Percentiles rank a stretch among this genome's conserved stretches.
phyloP scores from a whole-genome alignment of 1,140 invertebrate genomes.

The Scaptodrosophila lebanonensis region DNA sequence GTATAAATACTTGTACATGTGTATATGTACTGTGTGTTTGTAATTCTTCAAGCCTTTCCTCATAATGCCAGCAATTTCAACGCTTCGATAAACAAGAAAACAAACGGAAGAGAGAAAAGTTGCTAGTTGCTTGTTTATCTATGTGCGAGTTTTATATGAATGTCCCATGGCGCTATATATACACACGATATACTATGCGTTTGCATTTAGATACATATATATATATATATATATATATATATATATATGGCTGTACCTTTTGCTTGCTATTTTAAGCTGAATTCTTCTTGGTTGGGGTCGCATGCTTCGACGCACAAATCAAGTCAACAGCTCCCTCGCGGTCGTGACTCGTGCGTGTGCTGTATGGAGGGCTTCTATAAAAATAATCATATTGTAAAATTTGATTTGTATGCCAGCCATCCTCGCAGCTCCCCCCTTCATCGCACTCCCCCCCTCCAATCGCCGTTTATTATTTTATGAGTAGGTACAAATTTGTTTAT shows the following conservation, averaged over 20 bases:
- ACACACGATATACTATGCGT: slow-evolving; percentile 25
- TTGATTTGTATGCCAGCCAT: slow-evolving; percentile 66
- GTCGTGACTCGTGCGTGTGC: too few species aligned
- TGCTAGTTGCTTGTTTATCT: slow-evolving; percentile 21
- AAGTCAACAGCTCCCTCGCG: too few species aligned
- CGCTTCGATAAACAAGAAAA: slow-evolving; percentile 66
- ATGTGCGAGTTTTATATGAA: too few species aligned
- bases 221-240: slow-evolving; percentile 15
- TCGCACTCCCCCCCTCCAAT: slow-evolving; percentile 16
- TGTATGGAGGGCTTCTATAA: slow-evolving; percentile 56
- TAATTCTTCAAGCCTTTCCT: slow-evolving; percentile 41
- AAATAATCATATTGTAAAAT: slow-evolving; percentile 68
- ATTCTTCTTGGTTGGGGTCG: slow-evolving; percentile 64
- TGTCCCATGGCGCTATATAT: too few species aligned
- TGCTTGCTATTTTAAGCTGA: slow-evolving; percentile 49
- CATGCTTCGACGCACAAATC: slow-evolving; percentile 54
- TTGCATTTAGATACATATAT: slow-evolving; percentile 26
- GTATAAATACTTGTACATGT: slow-evolving; percentile 23
- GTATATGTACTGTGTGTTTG: slow-evolving; percentile 23
- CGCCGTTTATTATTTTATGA: slow-evolving; percentile 60
- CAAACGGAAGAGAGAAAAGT: slow-evolving; percentile 54
- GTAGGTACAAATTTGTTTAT: slow-evolving; percentile 41
- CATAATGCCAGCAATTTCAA: slow-evolving; percentile 57
- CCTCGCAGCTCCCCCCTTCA: slow-evolving; percentile 40
- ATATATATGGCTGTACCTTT: slow-evolving; percentile 6